phyloP scores from a whole-genome alignment of 2,888 invertebrate genomes.

The Phyllotreta cruciferae region DNA sequence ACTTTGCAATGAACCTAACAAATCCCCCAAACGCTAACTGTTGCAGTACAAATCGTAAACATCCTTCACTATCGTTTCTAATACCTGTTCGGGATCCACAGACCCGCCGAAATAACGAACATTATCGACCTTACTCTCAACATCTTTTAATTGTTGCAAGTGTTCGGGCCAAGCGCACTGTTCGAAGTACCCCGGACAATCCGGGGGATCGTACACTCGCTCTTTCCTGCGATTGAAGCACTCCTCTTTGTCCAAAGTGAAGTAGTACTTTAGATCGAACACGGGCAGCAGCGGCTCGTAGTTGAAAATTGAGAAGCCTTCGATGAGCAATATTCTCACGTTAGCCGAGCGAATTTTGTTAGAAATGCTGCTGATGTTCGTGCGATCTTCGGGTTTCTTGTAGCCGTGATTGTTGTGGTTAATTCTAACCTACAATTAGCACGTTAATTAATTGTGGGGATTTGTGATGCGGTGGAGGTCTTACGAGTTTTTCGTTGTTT shows the following conservation, averaged over 20 bases:
- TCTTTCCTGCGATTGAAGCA: constrained; percentile 69
- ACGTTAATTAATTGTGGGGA: background rate
- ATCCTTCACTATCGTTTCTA: constrained; percentile 47
- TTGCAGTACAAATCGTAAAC: constrained; percentile 32
- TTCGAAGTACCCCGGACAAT: constrained; percentile 88
- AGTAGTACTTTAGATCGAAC: constrained; percentile 77
- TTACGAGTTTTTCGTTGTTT: constrained; percentile 27
- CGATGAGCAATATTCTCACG: constrained; percentile 70
- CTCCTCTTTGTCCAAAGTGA: constrained; percentile 72
- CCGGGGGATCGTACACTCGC: constrained; percentile 84
- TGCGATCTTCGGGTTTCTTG: constrained; percentile 3
- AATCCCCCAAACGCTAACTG: background rate
- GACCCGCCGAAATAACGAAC: constrained; percentile 51
- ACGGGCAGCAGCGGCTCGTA: constrained; percentile 71
- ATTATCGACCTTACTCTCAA: constrained; percentile 51
- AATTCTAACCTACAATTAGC: constrained; percentile 18
- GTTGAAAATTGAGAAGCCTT: constrained; percentile 80
- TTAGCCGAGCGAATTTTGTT: constrained; percentile 49
- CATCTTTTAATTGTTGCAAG: constrained; percentile 64
- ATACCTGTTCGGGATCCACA: constrained; percentile 39
- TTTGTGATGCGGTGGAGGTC: background rate
- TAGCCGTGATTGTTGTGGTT: constrained; percentile 38
- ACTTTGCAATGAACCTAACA: background rate
- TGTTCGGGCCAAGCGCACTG: constrained; percentile 92
- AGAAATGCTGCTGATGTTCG: constrained; percentile 29